Base-by-base conservation (phyloP, 2,113 vertebrate genomes). In the Epinephelus cyanopodus region DNA sequence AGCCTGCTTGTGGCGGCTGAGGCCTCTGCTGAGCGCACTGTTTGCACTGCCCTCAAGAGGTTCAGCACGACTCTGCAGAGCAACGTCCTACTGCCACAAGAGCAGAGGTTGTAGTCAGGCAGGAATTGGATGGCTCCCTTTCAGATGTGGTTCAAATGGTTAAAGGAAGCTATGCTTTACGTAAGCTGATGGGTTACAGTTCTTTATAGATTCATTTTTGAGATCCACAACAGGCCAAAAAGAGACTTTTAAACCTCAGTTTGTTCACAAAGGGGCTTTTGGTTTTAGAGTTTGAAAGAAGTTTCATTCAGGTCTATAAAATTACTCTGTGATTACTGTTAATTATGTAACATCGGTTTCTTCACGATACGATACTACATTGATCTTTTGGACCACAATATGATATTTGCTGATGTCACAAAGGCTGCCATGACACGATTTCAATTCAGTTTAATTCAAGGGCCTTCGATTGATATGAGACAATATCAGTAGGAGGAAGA, bases 41-140 rank as follows among this genome's bases (percentile, higher is more conserved):
- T 76, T 66, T 87, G 83, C 77, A 93, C 92, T 93, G 92, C 90
- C 93, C 92, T 81, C 91, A 87, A 88, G 91, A 91, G 91, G 92
- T 25, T 75, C 67, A 69, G 61, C 45, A 5, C 9, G 71, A 86
- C 84, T 72, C 78, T 90, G 89, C 92, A 92, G 79, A 85, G 81
- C 42, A 67, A 39, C 21, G 23, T 76, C 58, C 53, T 45, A 53
- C 47, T 48, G 62, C 42, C 48, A 13, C 7, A 25, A 14, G 57
- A 58, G 67, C 70, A 87, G 57, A 83, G 81, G 85, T 86, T 52
- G 53, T 0, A 45, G 66, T 14, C 52, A 18, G 52, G 69, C 83
- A 61, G 50, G 76, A 75, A 45, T 21, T 42, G 18, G 56, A n/a
- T 14, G 37, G 53, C 37, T n/a, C 64, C 53, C 37, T 21, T 14